Evolutionary conservation across 2,113 vertebrate genomes (phyloP), one percentile per base, ranked within the genome.

Genomic region (Plectropomus leopardus): DNA sequence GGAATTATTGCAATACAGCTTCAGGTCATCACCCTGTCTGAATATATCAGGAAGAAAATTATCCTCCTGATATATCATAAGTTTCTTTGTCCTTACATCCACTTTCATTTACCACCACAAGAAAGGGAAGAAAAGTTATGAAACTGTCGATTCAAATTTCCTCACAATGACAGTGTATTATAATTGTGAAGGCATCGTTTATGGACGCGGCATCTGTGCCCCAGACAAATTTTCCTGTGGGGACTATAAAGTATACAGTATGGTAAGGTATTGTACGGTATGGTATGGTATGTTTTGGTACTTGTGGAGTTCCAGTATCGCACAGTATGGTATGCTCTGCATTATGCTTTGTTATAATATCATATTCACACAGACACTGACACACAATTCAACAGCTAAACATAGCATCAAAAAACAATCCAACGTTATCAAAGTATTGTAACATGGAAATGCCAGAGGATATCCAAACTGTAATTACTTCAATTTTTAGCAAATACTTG

Each of bases 11-110:
- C 24, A 28, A 26, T 23, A 28, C 24, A 64, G 8, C 3, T n/a
- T 32, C 11, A 47, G 45, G 45, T 19, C 17, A 28, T 66, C 45
- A 15, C 60, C 40, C 44, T 50, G 63, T 50, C 63, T 21, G 63
- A 66, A 66, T 66, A 66, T 2, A 66, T 50, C 10, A 47, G 19
- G 28, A 30, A 8, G 44, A 14, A 47, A 48, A 48, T n/a, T 1
- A 48, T 48, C 19, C 61, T 28, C 42, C 15, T 11, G 10, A 42
- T 28, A 47, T 3, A 47, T n/a, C n/a, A n/a, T n/a, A n/a, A 7
- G 28, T 50, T 66, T 4, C 17, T 48, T 50, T 66, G 63, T 26
- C 63, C 26, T 66, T 32, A 48, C 63, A 48, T 17, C 28, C n/a
- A 6, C 45, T 45, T 32, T 66, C 45, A 32, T 32, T 66, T 66